Conservation (phyloP, 2,888 invertebrate genomes). For the Carcina quercana region DNA sequence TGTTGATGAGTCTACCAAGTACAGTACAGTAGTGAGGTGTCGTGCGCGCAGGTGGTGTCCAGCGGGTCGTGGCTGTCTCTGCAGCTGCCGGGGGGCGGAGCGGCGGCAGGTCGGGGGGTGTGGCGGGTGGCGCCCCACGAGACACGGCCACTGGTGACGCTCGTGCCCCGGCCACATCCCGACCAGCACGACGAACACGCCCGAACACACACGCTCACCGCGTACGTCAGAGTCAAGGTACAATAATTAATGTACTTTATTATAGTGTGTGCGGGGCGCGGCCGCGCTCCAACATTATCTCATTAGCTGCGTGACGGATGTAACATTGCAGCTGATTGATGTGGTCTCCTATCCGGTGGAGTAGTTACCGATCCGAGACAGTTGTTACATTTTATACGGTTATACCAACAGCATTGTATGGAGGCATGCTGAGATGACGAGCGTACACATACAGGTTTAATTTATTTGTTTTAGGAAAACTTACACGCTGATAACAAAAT, state of each 20-base stretch:
- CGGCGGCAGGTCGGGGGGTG: slow-evolving; percentile 84
- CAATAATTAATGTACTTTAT: too few relatives aligned
- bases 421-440: too few relatives aligned
- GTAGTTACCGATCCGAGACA: too few relatives aligned
- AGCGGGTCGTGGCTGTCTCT: slow-evolving; percentile 95
- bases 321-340: too few relatives aligned
- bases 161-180: slow-evolving; percentile 77
- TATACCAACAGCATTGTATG: too few relatives aligned
- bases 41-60: slow-evolving; percentile 81
- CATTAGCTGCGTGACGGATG: too few relatives aligned
- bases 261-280: not conserved
- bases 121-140: slow-evolving; percentile 95
- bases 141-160: slow-evolving; percentile 90
- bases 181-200: slow-evolving; percentile 33
- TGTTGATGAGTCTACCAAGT: not conserved
- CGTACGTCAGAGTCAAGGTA: slow-evolving; percentile 47
- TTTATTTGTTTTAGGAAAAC: too few relatives aligned
- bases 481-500: too few relatives aligned
- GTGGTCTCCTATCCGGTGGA: too few relatives aligned
- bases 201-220: slow-evolving; percentile 62
- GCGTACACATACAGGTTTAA: too few relatives aligned
- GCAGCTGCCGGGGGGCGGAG: slow-evolving; percentile 84
- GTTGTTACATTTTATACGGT: too few relatives aligned
- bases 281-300: not conserved
- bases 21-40: not conserved